phyloP scores from a whole-genome alignment of 2,113 vertebrate genomes.

The Rhinoptilus africanus region DNA sequence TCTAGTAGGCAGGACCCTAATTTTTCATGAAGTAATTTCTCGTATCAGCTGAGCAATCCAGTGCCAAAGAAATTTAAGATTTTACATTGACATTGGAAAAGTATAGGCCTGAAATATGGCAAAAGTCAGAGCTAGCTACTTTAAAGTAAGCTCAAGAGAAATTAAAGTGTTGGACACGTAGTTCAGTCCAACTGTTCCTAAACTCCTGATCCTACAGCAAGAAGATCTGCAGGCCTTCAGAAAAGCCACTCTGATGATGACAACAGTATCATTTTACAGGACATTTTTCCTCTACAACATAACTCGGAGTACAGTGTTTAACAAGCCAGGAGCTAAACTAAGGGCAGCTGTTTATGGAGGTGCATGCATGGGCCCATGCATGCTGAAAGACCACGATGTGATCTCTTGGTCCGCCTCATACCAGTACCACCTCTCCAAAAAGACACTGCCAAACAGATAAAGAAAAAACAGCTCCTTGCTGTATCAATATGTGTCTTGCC shows the following conservation, averaged over 20 bases:
- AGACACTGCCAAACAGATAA: background rate
- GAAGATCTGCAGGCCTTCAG: background rate
- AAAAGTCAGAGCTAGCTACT: background rate
- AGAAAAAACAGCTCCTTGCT: background rate
- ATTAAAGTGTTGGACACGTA: background rate
- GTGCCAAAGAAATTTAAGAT: background rate
- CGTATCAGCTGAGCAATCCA: background rate
- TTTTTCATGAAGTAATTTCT: background rate
- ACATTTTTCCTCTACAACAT: background rate
- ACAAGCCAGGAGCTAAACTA: background rate
- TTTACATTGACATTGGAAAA: background rate
- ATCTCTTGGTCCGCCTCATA: background rate
- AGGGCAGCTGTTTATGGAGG: background rate
- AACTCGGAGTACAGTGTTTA: background rate
- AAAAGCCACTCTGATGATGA: background rate
- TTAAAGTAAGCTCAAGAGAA: background rate
- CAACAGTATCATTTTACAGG: background rate
- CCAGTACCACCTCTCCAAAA: background rate
- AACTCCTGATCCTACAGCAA: background rate
- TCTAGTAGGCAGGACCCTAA: background rate
- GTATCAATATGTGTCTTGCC: background rate
- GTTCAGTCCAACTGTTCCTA: background rate
- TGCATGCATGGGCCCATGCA: background rate
- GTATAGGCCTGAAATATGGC: background rate
- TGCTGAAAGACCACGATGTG: background rate